Evolutionary conservation across 2,113 vertebrate species (phyloP).

Genomic region (Mobula birostris): DNA sequence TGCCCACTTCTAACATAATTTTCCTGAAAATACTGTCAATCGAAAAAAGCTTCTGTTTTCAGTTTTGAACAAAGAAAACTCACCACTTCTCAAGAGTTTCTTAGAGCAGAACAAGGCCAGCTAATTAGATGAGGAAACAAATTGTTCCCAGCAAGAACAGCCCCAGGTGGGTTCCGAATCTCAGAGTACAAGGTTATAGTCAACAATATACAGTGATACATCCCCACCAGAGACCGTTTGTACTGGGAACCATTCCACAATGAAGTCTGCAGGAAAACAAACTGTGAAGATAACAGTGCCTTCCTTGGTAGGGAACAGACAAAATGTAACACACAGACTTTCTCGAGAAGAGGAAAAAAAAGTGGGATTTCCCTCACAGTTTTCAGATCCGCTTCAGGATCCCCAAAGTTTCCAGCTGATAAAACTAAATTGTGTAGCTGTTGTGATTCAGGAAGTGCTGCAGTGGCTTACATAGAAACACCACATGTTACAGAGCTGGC

Average conservation of each 20-base stretch:
- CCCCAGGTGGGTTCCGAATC: neutral
- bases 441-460: no score
- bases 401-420: no score
- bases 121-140: neutral
- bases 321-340: neutral
- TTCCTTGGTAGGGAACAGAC: neutral
- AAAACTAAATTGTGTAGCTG: no score
- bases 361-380: no score
- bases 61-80: neutral
- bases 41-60: neutral
- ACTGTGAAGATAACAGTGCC: neutral
- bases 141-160: neutral
- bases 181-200: neutral
- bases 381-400: no score
- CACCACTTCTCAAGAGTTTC: neutral
- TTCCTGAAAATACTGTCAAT: neutral
- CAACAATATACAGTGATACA: neutral
- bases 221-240: neutral
- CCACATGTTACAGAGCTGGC: no score
- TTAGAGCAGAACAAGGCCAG: neutral
- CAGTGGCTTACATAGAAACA: no score
- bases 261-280: slow-evolving; percentile 9
- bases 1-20: neutral
- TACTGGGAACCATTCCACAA: slow-evolving; percentile 31
- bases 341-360: neutral